A percentile compares a stretch with the other conserved stretches of the same genome.
Conservation (phyloP, 2,113 vertebrate genomes). For the Grammomys dolichurus region DNA sequence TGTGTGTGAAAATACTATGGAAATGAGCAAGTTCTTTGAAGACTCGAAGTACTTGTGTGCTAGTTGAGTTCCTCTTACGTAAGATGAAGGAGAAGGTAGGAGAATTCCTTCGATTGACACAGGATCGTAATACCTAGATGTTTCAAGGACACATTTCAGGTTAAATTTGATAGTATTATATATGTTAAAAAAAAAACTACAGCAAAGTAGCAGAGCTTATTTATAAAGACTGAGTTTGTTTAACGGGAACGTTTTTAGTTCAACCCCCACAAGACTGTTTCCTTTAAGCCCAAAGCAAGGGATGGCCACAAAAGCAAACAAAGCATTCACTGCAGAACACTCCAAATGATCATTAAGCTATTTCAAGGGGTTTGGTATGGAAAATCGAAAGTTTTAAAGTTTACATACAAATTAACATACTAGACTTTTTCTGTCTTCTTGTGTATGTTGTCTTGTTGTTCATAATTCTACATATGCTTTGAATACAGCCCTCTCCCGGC, state of each 20-base stretch:
- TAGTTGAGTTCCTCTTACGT: neutral
- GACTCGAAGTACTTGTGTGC: neutral
- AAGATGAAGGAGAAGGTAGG: neutral
- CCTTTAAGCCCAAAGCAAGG: conserved; percentile 16
- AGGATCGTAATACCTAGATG: neutral
- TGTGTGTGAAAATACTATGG: neutral
- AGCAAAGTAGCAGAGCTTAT: neutral
- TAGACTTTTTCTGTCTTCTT: neutral
- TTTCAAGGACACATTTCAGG: neutral
- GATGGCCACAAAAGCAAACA: neutral
- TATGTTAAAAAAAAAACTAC: neutral
- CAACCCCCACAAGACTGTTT: neutral
- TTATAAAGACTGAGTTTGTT: neutral
- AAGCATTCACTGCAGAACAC: neutral
- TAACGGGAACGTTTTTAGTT: conserved; percentile 50
- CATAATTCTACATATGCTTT: neutral
- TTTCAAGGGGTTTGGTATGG: neutral
- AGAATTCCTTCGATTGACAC: neutral
- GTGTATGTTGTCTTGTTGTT: neutral
- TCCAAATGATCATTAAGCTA: neutral
- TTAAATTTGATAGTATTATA: conserved; percentile 38
- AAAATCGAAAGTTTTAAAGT: conserved; percentile 31
- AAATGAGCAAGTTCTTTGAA: conserved; percentile 30
- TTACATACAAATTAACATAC: neutral
- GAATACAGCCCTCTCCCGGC: neutral